Evolutionary conservation across 2,113 vertebrate genomes (phyloP), one percentile per base, ranked within the genome.

Genomic region (Pyxicephalus adspersus): DNA sequence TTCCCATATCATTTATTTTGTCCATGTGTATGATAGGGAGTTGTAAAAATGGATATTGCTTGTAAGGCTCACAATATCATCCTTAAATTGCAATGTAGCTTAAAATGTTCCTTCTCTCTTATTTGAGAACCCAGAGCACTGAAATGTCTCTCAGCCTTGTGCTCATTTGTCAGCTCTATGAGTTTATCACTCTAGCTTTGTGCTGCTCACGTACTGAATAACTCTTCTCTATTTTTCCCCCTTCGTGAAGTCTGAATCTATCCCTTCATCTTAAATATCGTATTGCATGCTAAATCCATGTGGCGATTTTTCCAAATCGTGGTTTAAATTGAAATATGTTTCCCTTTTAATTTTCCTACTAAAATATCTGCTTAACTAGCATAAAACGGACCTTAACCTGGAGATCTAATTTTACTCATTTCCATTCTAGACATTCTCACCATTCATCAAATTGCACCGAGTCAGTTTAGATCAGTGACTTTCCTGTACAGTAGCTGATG

Each of bases 21-120:
- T 75, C 68, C 67, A 20, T 45, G 70, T 75, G 54, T 81, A 64
- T 81, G 80, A 81, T 81, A 66, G 70, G 61, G 63, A 81, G 80
- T 81, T 81, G 80, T 81, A 75, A 81, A 81, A 81, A 81, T 81
- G 64, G 70, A 66, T 75, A 81, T 58, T 81, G 80, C 80, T 81
- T 74, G 80, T 58, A 74, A 81, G 71, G 80, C 71, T 81, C 71
- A 66, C 80, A 81, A 81, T 81, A 81, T 75, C 80, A 81, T 81
- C 60, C 70, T 75, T 75, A 81, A 81, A 81, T 81, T 74, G 80
- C 80, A 81, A 75, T 74, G 80, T 75, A 74, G 70, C 80, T 75
- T 81, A 74, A 81, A 81, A 81, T 81, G 70, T 74, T 81, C 70
- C 63, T 75, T 66, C 72, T 81, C 80, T 75, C 80, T 81, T 74